Evolutionary conservation across 2,888 invertebrate genomes (phyloP).

Genomic region (Acrobasis suavella): DNA sequence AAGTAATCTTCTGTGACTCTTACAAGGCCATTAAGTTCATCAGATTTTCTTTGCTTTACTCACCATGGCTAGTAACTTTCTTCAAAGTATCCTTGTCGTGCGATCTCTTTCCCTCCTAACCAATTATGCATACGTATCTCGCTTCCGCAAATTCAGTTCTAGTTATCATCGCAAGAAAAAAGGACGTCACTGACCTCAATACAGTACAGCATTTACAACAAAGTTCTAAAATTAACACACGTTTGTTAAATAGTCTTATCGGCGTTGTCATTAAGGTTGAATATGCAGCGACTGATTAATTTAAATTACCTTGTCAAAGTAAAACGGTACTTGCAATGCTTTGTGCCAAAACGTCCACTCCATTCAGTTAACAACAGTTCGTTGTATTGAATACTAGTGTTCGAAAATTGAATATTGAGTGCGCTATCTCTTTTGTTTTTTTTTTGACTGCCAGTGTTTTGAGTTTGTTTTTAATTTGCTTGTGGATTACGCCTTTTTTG

Average conservation of each 20-base stretch:
- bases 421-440: conserved; percentile 31
- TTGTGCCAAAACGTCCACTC: conserved; percentile 26
- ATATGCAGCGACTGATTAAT: conserved; percentile 29
- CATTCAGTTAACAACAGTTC: conserved; percentile 43
- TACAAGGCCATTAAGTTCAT: too few species aligned
- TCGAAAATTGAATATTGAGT: conserved; percentile 28
- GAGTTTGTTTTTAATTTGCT: conserved; percentile 18
- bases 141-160: conserved; percentile 60
- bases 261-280: conserved; percentile 14
- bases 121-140: conserved; percentile 45
- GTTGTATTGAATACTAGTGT: conserved; percentile 37
- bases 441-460: conserved; percentile 36
- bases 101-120: conserved; percentile 41
- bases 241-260: conserved; percentile 33
- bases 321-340: conserved; percentile 1
- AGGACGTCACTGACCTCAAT: conserved; percentile 79
- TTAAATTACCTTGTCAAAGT: conserved; percentile 7
- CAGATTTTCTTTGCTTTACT: too few species aligned
- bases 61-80: conserved; percentile 6
- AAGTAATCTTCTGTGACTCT: too few species aligned
- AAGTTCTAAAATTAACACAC: conserved; percentile 33
- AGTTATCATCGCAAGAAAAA: conserved; percentile 59
- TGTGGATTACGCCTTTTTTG: conserved; percentile 28
- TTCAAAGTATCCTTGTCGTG: conserved; percentile 24
- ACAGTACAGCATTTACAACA: conserved; percentile 42